Evolutionary conservation across 2,888 invertebrate genomes (phyloP), one percentile per base, ranked within the genome.

Genomic region (Atethmia centrago): DNA sequence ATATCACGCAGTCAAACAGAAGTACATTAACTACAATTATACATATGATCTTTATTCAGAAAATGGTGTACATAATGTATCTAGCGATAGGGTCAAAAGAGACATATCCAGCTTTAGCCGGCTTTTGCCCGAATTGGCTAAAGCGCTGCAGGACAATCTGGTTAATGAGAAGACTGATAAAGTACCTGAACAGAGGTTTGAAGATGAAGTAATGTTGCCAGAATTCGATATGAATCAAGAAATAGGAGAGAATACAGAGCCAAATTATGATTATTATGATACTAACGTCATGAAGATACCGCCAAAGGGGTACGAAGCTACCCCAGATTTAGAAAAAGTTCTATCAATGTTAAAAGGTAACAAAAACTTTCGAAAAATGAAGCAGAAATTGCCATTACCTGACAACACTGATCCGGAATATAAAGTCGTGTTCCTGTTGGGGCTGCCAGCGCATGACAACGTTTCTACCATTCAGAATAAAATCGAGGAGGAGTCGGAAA

Each of bases 401-500:
- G 80, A 77, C 58, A 88, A 88, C 74, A 85, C 71, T 36, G 90
- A 89, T 5, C 89, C 92, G 1, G 94, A 94, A 53, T 96, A 90
- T 71, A 95, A 94, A 71, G 76, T 96, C 3, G 92, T 96, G 9
- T 96, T 96, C 77, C 86, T 98, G 47, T 89, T 98, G 79, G 98
- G 98, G 71, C 93, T 97, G 87, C 97, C 97, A 73, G 88, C 95
- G n/a, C 96, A 97, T 82, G 96, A 96, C 82, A 95, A 96, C 85
- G 92, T 92, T 90, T 96, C 97, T 87, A 96, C 97, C 87, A 94
- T 97, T 0, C 96, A 98, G 95, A 96, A 95, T 76, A 96, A 96
- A 73, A 97, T 98, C 42, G 96, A 97, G 61, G 97, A 97, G 58
- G 98, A 98, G 91, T 97, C 97, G 36, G 95, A 97, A 3, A 95